Percentiles rank a stretch among this genome's conserved stretches.
Conservation (phyloP, 2,888 invertebrate species). For the Sussaba pulchella region DNA sequence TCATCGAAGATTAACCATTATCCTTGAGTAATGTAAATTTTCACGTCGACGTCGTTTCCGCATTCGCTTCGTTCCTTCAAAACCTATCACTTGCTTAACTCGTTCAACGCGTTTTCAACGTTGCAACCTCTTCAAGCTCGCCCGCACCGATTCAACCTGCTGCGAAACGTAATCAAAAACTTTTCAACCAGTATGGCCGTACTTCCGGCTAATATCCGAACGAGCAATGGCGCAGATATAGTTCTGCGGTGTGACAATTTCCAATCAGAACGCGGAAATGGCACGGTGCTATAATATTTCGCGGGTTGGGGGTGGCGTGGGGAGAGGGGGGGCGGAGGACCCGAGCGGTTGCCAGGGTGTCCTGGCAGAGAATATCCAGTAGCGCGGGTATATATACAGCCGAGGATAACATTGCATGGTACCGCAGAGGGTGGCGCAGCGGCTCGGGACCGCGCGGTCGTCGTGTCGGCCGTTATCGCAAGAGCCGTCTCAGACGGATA, state of each 20-base stretch:
- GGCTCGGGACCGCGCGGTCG: conserved; percentile 37
- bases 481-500: conserved; percentile 80
- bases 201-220: conserved; percentile 80
- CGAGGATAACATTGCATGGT: conserved; percentile 54
- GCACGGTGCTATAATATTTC: conserved; percentile 79
- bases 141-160: conserved; percentile 45
- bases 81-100: conserved; percentile 25
- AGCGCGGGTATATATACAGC: conserved; percentile 25
- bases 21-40: conserved; percentile 20
- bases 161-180: conserved; percentile 79
- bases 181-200: conserved; percentile 71
- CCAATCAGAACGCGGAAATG: conserved; percentile 82
- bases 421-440: conserved; percentile 47
- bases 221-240: conserved; percentile 79
- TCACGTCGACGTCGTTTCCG: conserved; percentile 2
- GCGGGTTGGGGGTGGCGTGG: too few relatives aligned
- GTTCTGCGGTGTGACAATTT: conserved; percentile 81
- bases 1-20: conserved; percentile 26
- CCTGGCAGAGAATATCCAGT: conserved; percentile 8
- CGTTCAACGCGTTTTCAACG: conserved; percentile 4
- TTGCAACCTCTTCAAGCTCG: conserved; percentile 24
- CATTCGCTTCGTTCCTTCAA: conserved; percentile 8
- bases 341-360: conserved; percentile 41
- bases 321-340: too few relatives aligned
- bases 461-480: conserved; percentile 74